Evolutionary conservation across 1,140 invertebrate genomes (phyloP).

Genomic region (Orius laevigatus): DNA sequence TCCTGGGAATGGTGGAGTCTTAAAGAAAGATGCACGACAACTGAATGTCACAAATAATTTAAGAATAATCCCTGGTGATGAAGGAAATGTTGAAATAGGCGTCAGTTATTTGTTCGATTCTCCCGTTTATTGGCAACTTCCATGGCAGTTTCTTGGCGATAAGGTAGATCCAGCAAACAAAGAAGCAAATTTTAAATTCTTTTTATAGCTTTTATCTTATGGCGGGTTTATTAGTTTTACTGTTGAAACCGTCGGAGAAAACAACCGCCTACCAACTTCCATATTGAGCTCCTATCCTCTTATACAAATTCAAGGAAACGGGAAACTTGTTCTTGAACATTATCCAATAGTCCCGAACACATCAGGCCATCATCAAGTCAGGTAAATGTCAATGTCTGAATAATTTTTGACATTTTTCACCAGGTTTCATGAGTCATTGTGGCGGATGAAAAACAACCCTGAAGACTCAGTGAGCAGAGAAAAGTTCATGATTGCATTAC

Average conservation of each 20-base stretch:
- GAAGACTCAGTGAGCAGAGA: slow-evolving; percentile 45
- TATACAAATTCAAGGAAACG: slow-evolving; percentile 67
- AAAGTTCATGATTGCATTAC: slow-evolving; percentile 75
- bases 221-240: slow-evolving; percentile 75
- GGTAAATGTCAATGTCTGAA: slow-evolving; percentile 28
- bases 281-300: slow-evolving; percentile 54
- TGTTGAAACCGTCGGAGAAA: slow-evolving; percentile 46
- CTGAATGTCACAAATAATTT: slow-evolving; percentile 41
- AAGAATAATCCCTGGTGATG: slow-evolving; percentile 45
- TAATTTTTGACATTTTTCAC: slow-evolving; percentile 19
- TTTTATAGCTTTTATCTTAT: slow-evolving; percentile 68
- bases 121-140: slow-evolving; percentile 76
- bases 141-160: slow-evolving; percentile 70
- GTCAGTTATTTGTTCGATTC: slow-evolving; percentile 44
- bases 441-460: slow-evolving; percentile 43
- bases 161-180: slow-evolving; percentile 32
- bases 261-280: slow-evolving; percentile 33
- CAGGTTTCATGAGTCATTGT: slow-evolving; percentile 43
- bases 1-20: slow-evolving; percentile 26
- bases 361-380: slow-evolving; percentile 41
- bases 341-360: slow-evolving; percentile 32
- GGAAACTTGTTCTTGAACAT: slow-evolving; percentile 59
- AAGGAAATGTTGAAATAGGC: slow-evolving; percentile 47
- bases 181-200: background rate
- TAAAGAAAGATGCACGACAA: slow-evolving; percentile 19